Evolutionary conservation across 2,797 vertebrate genomes (phyloP).

Genomic region (Sebastolobus alascanus): DNA sequence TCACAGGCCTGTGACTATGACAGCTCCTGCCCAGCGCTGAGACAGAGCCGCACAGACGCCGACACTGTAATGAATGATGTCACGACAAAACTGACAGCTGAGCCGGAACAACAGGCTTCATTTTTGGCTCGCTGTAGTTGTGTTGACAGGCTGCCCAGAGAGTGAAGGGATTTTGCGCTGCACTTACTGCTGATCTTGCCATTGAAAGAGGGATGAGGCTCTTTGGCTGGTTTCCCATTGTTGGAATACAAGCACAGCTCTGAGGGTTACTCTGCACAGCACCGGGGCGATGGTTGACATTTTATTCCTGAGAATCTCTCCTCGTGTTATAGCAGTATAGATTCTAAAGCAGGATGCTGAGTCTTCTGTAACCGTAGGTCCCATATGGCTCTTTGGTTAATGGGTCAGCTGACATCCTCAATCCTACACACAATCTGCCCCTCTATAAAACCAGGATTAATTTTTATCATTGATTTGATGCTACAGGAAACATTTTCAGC

Average conservation of each 20-base stretch:
- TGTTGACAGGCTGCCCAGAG: slow-evolving; percentile 65
- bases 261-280: background rate
- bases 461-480: slow-evolving; percentile 28
- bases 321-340: slow-evolving; percentile 14
- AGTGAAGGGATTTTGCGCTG: slow-evolving; percentile 57
- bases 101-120: slow-evolving; percentile 68
- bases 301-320: slow-evolving; percentile 19
- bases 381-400: slow-evolving; percentile 55
- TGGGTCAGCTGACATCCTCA: slow-evolving; percentile 52
- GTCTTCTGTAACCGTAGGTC: slow-evolving; percentile 46
- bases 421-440: slow-evolving; percentile 54
- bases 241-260: slow-evolving; percentile 29
- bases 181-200: slow-evolving; percentile 50
- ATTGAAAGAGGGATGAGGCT: slow-evolving; percentile 40
- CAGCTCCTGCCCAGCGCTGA: slow-evolving; percentile 27
- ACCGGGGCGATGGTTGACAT: slow-evolving; percentile 7
- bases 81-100: slow-evolving; percentile 66
- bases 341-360: slow-evolving; percentile 9
- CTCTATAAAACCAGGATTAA: slow-evolving; percentile 46
- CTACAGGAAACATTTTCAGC: slow-evolving; percentile 3
- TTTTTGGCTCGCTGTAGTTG: slow-evolving; percentile 52
- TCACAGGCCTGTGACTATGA: slow-evolving; percentile 34
- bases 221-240: slow-evolving; percentile 39
- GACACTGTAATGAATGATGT: slow-evolving; percentile 70
- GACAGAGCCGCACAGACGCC: slow-evolving; percentile 54